phyloP scores from a whole-genome alignment of 2,113 vertebrate species.

The Gavia stellata region DNA sequence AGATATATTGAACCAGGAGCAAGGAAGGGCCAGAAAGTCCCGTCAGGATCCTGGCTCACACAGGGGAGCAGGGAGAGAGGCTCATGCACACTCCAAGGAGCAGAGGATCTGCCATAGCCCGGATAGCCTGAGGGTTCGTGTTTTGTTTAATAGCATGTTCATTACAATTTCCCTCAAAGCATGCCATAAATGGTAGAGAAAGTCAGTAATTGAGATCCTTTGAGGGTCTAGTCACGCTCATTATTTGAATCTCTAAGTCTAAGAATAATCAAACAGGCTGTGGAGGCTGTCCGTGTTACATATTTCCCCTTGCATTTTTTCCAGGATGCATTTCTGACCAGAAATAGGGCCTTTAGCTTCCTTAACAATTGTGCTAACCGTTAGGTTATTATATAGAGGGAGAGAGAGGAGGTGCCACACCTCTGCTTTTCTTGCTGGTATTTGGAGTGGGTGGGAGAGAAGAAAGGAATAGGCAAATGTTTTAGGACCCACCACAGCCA shows the following conservation, averaged over 20 bases:
- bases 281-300: background rate
- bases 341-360: background rate
- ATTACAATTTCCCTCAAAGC: constrained; percentile 23
- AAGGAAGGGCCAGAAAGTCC: background rate
- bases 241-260: background rate
- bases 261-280: background rate
- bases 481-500: background rate
- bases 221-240: background rate
- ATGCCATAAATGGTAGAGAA: background rate
- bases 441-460: background rate
- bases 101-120: background rate
- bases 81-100: background rate
- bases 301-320: background rate
- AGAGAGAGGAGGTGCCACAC: background rate
- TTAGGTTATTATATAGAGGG: background rate
- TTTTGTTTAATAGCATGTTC: constrained; percentile 25
- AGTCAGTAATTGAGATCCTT: background rate
- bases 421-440: background rate
- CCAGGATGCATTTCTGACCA: background rate
- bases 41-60: background rate
- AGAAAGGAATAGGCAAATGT: background rate
- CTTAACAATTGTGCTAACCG: background rate
- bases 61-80: background rate
- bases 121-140: background rate
- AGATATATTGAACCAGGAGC: background rate